phyloP scores from a whole-genome alignment of 2,113 vertebrate genomes.

The Butorides virescens region DNA sequence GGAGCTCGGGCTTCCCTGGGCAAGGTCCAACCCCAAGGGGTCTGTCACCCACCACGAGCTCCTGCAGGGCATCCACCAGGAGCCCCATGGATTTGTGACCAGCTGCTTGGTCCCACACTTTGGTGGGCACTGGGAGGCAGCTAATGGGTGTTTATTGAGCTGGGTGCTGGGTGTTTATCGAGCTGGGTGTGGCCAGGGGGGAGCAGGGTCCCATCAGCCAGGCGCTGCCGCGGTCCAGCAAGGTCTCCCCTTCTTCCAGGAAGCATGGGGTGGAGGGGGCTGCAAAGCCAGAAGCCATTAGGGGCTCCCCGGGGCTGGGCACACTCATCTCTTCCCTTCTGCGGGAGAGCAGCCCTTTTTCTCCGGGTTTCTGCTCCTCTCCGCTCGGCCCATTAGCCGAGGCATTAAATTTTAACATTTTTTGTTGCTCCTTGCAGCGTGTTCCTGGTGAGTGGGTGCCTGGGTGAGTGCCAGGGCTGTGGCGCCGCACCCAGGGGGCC shows the following conservation, averaged over 20 bases:
- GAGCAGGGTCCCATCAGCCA: background rate
- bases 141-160: background rate
- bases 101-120: fast-evolving
- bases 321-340: background rate
- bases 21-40: background rate
- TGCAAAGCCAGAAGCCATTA: background rate
- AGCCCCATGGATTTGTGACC: fast-evolving
- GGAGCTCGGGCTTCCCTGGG: background rate
- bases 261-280: background rate
- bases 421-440: background rate
- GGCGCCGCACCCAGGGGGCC: background rate
- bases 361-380: background rate
- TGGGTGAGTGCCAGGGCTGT: background rate
- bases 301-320: background rate
- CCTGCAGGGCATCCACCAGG: background rate
- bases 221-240: fast-evolving
- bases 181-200: background rate
- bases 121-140: background rate
- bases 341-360: background rate
- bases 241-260: background rate
- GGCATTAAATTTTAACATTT: conserved; percentile 55
- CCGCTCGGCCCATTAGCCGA: background rate
- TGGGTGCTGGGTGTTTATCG: background rate
- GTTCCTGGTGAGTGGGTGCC: background rate
- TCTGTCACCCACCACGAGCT: background rate